These are phyloP conservation scores for Oopsacas minuta DNA, from an alignment of 37 sponge, comb jelly and placozoan species.

Conservation along the genomic window DNA sequence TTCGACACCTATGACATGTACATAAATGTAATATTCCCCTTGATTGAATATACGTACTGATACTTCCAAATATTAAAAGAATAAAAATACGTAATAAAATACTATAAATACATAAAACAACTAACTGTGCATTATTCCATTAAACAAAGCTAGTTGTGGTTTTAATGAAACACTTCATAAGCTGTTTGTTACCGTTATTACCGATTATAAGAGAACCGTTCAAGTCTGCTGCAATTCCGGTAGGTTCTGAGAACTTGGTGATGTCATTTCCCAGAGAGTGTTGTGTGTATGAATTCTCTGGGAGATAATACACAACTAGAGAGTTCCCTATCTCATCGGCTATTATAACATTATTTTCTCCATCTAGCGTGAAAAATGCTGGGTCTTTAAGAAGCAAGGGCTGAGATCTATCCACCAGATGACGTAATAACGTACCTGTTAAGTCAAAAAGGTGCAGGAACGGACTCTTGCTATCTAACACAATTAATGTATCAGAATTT, in stretches of 20 bases:
- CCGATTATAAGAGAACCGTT: conserved; percentile 12
- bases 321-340: conserved; percentile 9
- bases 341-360: not conserved
- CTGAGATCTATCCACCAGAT: not conserved
- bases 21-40: no score
- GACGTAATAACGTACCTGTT: not conserved
- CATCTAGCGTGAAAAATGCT: not conserved
- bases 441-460: conserved; percentile 14
- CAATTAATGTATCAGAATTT: not conserved
- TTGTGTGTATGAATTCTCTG: not conserved
- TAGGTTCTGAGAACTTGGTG: not conserved
- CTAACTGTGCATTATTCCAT: no score
- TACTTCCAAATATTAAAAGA: no score
- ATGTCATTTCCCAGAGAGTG: not conserved
- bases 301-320: not conserved
- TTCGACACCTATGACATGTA: no score
- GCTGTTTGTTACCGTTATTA: not conserved
- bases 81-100: not conserved
- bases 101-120: not conserved
- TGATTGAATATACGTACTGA: no score
- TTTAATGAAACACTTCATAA: conserved; percentile 3
- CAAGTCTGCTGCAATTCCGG: not conserved
- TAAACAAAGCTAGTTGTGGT: not conserved
- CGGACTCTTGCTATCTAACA: not conserved
- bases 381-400: not conserved